Evolutionary conservation across 53 echinoderm and acorn worm genomes (phyloP), one percentile per base, ranked within the genome.

Genomic region (Glandiceps talaboti): DNA sequence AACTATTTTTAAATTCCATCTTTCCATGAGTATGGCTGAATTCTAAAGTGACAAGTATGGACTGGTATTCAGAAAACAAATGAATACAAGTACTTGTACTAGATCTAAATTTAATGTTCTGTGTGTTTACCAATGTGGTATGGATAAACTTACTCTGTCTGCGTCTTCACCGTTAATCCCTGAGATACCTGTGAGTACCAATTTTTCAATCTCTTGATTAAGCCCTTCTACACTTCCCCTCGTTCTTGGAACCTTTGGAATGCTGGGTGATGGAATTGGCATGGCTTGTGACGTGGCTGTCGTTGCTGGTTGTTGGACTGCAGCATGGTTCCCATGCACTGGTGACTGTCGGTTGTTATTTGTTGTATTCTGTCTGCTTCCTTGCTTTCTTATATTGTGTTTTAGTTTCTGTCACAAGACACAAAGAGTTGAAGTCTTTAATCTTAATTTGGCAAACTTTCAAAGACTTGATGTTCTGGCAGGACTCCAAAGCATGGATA

Each of bases 181-280:
- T 45, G 64, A 45, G 64, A 79, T 64, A 32, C 91, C 92, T 76
- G 82, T 89, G 72, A 96, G 88, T 30, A 96, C 97, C 45, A 96
- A 83, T 80, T 89, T 92, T 86, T 96, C 97, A 28, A 96, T 93
- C 80, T 96, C 96, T 87, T 96, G 97, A 85, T 96, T 96, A 27
- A 93, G 82, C 30, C 97, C 97, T 76, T 96, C 92, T 28, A 96
- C 97, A 32, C 79, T 78, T 29, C 97, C 97, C 33, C 97, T 85
- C 77, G 90, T 90, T 87, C 89, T 86, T 78, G 73, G 88, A 77
- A 81, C 85, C 85, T 1, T 89, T 28, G 93, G 84, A 77, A 93
- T 93, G 86, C 64, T 45, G 20, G 64, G 64, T 45, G 64, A 45
- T 45, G 64, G 64, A 45, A 45, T 45, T 45, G 64, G 64, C 64